Percentiles rank a stretch among this genome's conserved stretches.
Evolutionary conservation across 2,797 vertebrate genomes (phyloP).

Genomic region (Acanthurus tractus): DNA sequence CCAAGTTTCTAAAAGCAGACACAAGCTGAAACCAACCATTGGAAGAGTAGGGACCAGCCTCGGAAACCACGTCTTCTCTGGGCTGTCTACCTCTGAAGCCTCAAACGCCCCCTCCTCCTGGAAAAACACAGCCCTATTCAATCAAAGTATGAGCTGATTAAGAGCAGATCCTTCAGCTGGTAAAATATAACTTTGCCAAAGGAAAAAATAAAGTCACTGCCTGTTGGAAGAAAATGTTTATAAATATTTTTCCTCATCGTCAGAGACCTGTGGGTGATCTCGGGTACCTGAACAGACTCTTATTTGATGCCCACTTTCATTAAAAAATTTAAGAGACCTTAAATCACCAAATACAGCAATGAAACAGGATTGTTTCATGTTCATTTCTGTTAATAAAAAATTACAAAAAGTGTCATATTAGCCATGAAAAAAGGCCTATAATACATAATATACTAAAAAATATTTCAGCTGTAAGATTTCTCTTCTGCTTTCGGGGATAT

Average conservation of each 20-base stretch:
- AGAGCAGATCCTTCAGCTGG: slow-evolving; percentile 4
- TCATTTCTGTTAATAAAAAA: background rate
- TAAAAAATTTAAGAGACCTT: background rate
- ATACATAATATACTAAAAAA: too few relatives aligned
- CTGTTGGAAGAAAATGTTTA: too few relatives aligned
- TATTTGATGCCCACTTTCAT: background rate
- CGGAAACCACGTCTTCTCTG: slow-evolving; percentile 82
- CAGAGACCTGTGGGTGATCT: too few relatives aligned
- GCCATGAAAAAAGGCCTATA: too few relatives aligned
- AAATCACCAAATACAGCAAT: background rate
- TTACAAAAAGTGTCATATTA: too few relatives aligned
- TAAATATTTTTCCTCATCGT: background rate
- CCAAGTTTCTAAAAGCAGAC: slow-evolving; percentile 84
- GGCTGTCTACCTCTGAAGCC: slow-evolving; percentile 56
- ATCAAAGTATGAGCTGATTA: slow-evolving; percentile 24
- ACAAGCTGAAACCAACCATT: slow-evolving; percentile 76
- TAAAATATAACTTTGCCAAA: background rate
- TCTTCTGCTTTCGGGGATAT: background rate
- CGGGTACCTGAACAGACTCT: background rate
- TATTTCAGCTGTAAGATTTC: background rate
- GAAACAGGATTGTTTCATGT: background rate
- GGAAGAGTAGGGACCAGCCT: slow-evolving; percentile 80
- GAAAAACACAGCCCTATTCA: slow-evolving; percentile 50
- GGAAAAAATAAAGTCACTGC: background rate
- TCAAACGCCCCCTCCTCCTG: slow-evolving; percentile 45